phyloP scores from a whole-genome alignment of 2,888 invertebrate species.

The Cetonia aurata region DNA sequence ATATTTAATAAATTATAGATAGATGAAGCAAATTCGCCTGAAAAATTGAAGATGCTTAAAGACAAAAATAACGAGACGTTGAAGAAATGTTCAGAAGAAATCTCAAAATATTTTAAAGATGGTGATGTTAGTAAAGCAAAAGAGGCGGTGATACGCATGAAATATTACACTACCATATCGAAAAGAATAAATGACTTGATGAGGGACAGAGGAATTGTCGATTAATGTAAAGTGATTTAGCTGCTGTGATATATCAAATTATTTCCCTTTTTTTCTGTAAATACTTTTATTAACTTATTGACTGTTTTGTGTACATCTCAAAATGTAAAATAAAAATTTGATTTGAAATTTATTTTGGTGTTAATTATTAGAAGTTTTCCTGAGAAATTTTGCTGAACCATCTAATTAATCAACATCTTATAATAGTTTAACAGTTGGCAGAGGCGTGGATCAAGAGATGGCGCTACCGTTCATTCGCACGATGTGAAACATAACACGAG shows the following conservation, averaged over 20 bases:
- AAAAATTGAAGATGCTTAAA: constrained; percentile 33
- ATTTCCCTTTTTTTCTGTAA: no score
- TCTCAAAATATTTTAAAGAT: constrained; percentile 75
- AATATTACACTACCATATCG: constrained; percentile 87
- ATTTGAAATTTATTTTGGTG: no score
- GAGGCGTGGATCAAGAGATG: no score
- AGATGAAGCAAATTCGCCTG: constrained; percentile 38
- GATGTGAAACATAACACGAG: no score
- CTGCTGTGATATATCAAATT: background rate
- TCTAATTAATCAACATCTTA: no score
- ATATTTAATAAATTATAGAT: constrained; percentile 29
- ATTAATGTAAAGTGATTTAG: constrained; percentile 54
- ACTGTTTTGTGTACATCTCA: no score
- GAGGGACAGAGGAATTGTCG: constrained; percentile 71
- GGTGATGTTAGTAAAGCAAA: constrained; percentile 77
- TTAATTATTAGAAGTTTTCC: no score
- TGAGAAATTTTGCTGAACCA: no score
- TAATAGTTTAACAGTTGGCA: no score
- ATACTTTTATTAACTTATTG: no score
- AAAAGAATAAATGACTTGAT: constrained; percentile 79
- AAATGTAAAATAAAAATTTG: no score
- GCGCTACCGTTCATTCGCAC: no score
- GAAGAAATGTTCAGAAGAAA: constrained; percentile 68
- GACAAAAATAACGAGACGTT: constrained; percentile 69
- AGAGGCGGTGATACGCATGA: constrained; percentile 78